phyloP scores from a whole-genome alignment of 2,797 vertebrate species.

The Protonibea diacanthus region DNA sequence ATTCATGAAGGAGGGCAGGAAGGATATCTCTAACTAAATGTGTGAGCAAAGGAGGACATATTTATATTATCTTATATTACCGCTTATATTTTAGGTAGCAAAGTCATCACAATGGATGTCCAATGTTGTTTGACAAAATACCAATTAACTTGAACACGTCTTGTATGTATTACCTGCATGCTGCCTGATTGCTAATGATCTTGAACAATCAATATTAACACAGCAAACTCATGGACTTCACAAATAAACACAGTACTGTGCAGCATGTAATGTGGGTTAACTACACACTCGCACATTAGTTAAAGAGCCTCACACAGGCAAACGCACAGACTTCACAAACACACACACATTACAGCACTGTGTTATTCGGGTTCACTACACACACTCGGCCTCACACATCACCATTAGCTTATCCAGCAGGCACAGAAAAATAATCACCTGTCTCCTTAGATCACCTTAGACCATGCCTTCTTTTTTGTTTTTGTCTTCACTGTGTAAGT shows the following conservation, averaged over 20 bases:
- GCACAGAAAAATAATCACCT: slow-evolving; percentile 15
- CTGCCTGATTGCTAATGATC: slow-evolving; percentile 9
- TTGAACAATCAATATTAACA: slow-evolving; percentile 9
- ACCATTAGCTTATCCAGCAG: slow-evolving; percentile 10
- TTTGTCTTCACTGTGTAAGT: not conserved
- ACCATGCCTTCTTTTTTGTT: not conserved
- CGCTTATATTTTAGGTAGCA: not conserved
- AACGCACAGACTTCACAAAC: not conserved
- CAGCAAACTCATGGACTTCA: not conserved
- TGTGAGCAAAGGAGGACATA: not conserved
- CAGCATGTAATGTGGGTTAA: not conserved
- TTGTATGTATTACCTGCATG: not conserved
- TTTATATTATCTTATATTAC: too few species aligned
- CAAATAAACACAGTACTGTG: not conserved
- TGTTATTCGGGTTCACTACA: not conserved
- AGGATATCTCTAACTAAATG: not conserved
- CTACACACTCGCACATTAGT: not conserved
- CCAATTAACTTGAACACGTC: not conserved
- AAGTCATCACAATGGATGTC: not conserved
- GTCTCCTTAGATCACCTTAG: not conserved
- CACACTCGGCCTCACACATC: slow-evolving; percentile 1
- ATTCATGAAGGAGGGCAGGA: not conserved
- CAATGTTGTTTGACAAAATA: not conserved
- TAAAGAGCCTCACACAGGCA: not conserved
- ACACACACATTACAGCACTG: not conserved